Conservation (phyloP, 1,140 invertebrate genomes). For the Globodera rostochiensis region DNA sequence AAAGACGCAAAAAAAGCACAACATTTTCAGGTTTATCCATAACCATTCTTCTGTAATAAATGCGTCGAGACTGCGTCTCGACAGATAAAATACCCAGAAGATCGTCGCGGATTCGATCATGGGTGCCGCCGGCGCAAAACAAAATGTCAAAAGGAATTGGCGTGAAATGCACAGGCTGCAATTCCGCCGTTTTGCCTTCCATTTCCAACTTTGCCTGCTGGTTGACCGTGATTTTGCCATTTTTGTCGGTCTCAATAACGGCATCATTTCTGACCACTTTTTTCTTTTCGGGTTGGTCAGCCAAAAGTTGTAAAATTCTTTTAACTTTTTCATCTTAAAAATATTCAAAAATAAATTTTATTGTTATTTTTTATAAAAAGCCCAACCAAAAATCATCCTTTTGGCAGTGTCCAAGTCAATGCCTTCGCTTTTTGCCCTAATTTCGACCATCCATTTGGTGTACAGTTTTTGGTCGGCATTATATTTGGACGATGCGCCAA, state of each 20-base stretch:
- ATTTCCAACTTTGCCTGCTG: background rate
- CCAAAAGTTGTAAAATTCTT: background rate
- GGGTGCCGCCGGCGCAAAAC: conserved; percentile 19
- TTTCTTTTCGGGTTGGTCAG: background rate
- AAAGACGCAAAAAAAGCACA: too few species aligned
- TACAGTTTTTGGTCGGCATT: background rate
- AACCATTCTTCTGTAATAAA: too few species aligned
- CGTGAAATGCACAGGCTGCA: background rate
- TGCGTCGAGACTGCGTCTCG: too few species aligned
- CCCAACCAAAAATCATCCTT: too few species aligned
- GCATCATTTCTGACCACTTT: background rate
- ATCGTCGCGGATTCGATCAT: conserved; percentile 11
- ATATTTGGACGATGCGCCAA: background rate
- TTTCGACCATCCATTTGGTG: background rate
- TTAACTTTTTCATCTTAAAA: too few species aligned
- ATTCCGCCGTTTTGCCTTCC: background rate
- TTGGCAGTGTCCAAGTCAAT: too few species aligned
- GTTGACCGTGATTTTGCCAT: background rate
- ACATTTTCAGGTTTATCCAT: too few species aligned
- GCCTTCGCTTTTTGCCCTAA: too few species aligned
- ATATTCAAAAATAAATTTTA: too few species aligned
- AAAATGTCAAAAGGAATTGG: conserved; percentile 24
- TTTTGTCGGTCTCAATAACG: background rate
- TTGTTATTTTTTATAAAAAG: too few species aligned
- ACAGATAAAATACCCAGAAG: conserved; percentile 18